phyloP scores from a whole-genome alignment of 2,113 vertebrate species.

The Lanius ludovicianus region DNA sequence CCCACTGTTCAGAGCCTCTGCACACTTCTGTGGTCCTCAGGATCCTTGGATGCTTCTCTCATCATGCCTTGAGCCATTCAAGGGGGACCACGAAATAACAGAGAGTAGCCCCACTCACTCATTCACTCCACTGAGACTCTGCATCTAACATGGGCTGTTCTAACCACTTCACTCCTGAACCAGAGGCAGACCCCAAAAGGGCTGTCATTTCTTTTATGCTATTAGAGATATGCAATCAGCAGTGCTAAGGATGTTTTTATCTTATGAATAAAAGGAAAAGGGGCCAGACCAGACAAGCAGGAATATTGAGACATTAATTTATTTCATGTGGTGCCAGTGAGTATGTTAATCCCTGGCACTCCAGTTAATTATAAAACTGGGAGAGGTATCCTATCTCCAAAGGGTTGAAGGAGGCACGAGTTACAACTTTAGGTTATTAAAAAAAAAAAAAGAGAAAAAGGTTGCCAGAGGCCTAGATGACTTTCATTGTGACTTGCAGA shows the following conservation, averaged over 20 bases:
- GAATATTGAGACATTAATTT: not conserved
- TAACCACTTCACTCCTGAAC: not conserved
- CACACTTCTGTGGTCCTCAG: not conserved
- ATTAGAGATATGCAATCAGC: not conserved
- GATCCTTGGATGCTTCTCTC: not conserved
- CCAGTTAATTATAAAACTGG: not conserved
- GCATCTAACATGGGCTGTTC: not conserved
- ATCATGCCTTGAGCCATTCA: not conserved
- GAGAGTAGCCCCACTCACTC: not conserved
- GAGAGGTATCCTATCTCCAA: not conserved
- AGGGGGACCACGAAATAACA: not conserved
- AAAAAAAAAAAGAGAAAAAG: not conserved
- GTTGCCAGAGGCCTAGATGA: not conserved
- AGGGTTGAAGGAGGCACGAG: not conserved
- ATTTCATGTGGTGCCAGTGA: not conserved
- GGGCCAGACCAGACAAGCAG: not conserved
- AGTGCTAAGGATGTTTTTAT: not conserved
- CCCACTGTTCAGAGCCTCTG: not conserved
- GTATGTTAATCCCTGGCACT: not conserved
- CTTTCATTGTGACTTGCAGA: not conserved
- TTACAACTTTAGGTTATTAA: not conserved
- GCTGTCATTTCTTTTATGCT: not conserved
- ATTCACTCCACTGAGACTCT: not conserved
- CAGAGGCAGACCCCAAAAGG: not conserved
- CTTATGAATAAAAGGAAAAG: not conserved